These are phyloP conservation scores for Platyrinchus mystaceus DNA, from an alignment of 2,797 vertebrate species.

Conservation along the genomic window DNA sequence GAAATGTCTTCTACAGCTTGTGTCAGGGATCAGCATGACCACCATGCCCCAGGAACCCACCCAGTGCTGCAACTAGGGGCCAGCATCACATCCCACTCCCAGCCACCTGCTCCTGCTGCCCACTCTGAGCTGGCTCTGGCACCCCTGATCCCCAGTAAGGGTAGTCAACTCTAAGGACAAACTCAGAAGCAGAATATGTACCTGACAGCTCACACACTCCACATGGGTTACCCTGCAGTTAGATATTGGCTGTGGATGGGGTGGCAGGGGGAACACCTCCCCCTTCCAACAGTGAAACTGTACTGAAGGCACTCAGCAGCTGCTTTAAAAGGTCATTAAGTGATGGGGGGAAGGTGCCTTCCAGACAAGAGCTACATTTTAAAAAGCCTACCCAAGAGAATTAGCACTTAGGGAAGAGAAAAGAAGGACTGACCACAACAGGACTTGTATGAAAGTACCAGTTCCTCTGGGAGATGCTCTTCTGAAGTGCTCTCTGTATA, in stretches of 20 bases:
- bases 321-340: not conserved
- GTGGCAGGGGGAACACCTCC: not conserved
- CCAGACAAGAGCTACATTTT: not conserved
- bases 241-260: not conserved
- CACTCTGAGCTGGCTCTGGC: not conserved
- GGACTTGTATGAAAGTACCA: not conserved
- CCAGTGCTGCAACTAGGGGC: not conserved
- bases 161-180: not conserved
- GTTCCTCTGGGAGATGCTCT: not conserved
- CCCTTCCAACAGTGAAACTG: not conserved
- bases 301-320: not conserved
- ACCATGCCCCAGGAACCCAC: not conserved
- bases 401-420: not conserved
- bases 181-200: not conserved
- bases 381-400: not conserved
- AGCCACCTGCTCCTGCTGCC: not conserved
- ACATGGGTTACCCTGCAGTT: not conserved
- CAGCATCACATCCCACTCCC: not conserved
- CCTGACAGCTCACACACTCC: not conserved
- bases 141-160: not conserved
- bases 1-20: not conserved
- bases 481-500: not conserved
- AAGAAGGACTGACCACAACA: not conserved
- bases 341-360: not conserved
- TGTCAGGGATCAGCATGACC: not conserved